These are phyloP conservation scores for Campylomormyrus tamandua DNA, from an alignment of 2,113 vertebrate genomes.

Conservation along the genomic window DNA sequence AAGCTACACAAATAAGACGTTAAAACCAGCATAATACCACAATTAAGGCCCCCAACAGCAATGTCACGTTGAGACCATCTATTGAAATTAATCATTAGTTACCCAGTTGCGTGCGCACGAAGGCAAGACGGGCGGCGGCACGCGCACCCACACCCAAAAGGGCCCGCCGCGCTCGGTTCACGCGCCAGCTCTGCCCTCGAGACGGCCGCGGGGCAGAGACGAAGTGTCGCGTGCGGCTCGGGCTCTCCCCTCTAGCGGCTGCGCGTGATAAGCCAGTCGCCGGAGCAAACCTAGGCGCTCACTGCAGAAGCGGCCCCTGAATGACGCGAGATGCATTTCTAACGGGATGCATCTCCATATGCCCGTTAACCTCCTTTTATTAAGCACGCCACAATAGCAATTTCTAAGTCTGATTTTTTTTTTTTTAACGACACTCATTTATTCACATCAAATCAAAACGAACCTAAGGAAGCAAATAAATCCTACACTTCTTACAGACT, in stretches of 20 bases:
- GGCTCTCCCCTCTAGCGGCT: not conserved
- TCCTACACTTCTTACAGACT: not conserved
- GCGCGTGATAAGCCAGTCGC: not conserved
- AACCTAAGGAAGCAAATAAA: not conserved
- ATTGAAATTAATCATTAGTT: not conserved
- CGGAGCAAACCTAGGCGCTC: not conserved
- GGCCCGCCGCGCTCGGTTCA: conserved; percentile 31
- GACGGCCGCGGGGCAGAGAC: conserved; percentile 49
- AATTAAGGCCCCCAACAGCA: not conserved
- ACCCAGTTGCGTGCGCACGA: not conserved
- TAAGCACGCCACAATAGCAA: not conserved
- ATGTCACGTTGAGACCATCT: not conserved
- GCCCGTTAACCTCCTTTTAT: not conserved
- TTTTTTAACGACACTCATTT: not conserved
- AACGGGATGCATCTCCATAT: not conserved
- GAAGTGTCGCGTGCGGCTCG: not conserved
- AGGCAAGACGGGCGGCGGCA: not conserved
- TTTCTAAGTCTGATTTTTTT: not conserved
- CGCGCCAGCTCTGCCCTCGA: conserved; percentile 32
- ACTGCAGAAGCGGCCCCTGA: not conserved
- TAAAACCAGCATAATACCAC: not conserved
- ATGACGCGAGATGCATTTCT: not conserved
- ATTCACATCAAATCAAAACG: not conserved
- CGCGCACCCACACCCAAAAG: conserved; percentile 30
- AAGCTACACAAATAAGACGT: not conserved